phyloP scores from a whole-genome alignment of 2,797 vertebrate species.

The Lepus townsendii region DNA sequence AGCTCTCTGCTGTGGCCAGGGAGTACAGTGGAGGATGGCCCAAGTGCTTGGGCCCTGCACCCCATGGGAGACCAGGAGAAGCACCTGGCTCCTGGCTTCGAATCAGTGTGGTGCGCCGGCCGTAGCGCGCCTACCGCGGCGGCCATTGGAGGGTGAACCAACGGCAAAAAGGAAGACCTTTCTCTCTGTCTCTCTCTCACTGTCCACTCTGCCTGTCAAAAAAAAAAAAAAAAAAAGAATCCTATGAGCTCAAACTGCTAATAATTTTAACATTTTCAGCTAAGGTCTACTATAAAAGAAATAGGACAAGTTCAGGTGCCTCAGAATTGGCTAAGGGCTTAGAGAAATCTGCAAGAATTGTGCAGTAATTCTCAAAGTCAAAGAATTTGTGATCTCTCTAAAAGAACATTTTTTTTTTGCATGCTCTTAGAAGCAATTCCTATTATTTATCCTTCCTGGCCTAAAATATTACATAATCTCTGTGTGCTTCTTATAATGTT shows the following conservation, averaged over 20 bases:
- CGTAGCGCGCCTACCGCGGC: too few relatives aligned
- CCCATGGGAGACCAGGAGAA: too few relatives aligned
- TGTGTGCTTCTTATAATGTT: slow-evolving; percentile 36
- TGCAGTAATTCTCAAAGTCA: background rate
- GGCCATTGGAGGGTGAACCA: too few relatives aligned
- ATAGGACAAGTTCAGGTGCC: background rate
- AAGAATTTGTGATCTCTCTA: background rate
- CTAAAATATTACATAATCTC: background rate
- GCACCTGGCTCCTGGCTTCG: too few relatives aligned
- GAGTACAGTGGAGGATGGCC: too few relatives aligned
- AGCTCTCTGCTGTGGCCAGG: too few relatives aligned
- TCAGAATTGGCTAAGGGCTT: background rate
- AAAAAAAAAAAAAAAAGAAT: background rate
- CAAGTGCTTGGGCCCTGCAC: too few relatives aligned
- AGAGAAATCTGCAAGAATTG: background rate
- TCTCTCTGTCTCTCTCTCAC: too few relatives aligned
- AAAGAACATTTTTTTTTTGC: background rate
- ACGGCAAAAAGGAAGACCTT: too few relatives aligned
- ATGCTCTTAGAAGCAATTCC: background rate
- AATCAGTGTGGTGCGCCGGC: too few relatives aligned
- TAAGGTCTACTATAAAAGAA: background rate
- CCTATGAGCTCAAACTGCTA: background rate
- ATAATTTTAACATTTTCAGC: background rate
- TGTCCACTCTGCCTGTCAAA: too few relatives aligned
- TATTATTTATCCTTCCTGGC: slow-evolving; percentile 10